Evolutionary conservation across 2,797 vertebrate species (phyloP).

Genomic region (Florisuga fusca): DNA sequence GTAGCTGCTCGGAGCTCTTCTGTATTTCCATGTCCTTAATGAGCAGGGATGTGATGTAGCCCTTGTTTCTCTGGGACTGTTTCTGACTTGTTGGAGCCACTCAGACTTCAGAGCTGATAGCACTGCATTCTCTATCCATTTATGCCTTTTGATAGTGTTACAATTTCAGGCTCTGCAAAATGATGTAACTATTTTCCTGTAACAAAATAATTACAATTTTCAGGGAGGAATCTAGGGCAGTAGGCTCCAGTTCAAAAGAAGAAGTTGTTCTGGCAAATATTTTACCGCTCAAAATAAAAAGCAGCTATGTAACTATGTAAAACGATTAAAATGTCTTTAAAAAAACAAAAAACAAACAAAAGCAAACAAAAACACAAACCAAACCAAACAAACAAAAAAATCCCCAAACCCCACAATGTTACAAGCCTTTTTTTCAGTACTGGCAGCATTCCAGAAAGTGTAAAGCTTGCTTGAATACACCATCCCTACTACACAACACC

Average conservation of each 20-base stretch:
- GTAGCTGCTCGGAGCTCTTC: background rate
- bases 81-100: background rate
- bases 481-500: background rate
- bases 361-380: too few relatives aligned
- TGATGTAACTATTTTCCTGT: constrained; percentile 1
- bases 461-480: background rate
- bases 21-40: background rate
- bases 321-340: background rate
- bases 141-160: background rate
- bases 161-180: background rate
- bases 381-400: too few relatives aligned
- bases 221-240: constrained; percentile 8
- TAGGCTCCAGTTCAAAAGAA: constrained; percentile 2
- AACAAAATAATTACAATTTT: constrained; percentile 33
- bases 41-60: fast-evolving
- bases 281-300: constrained; percentile 9
- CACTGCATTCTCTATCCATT: background rate
- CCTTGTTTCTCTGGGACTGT: background rate
- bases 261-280: constrained; percentile 4
- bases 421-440: background rate
- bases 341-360: background rate
- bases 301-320: constrained; percentile 25
- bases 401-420: background rate
- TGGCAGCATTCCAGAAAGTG: background rate
- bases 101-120: background rate